phyloP scores from a whole-genome alignment of 2,113 vertebrate species.

The Phyllopteryx taeniolatus region DNA sequence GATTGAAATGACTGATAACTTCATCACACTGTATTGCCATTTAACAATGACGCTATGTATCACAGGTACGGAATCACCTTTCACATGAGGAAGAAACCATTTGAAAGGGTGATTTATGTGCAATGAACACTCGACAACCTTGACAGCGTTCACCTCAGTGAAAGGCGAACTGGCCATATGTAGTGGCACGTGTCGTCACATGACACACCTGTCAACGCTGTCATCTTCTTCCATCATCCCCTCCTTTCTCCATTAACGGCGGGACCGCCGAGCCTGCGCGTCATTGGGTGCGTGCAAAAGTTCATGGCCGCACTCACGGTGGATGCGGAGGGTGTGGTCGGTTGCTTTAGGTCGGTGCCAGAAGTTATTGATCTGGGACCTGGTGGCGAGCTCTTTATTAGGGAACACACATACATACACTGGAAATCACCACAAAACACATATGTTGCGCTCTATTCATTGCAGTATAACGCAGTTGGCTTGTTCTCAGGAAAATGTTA shows the following conservation, averaged over 20 bases:
- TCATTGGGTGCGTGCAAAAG: slow-evolving; percentile 10
- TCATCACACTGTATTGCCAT: neutral
- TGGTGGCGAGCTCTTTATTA: slow-evolving; percentile 35
- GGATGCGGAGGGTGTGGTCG: slow-evolving; percentile 31
- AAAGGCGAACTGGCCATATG: slow-evolving; percentile 34
- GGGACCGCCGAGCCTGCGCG: slow-evolving; percentile 17
- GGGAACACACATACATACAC: slow-evolving; percentile 30
- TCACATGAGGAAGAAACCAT: neutral
- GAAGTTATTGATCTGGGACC: slow-evolving; percentile 43
- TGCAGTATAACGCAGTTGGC: too few relatives aligned
- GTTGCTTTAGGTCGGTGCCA: slow-evolving; percentile 30
- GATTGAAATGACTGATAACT: neutral
- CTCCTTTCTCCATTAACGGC: slow-evolving; percentile 14
- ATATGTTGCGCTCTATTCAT: slow-evolving; percentile 2
- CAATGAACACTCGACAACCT: neutral
- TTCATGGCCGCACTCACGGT: slow-evolving; percentile 13
- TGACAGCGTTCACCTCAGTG: neutral
- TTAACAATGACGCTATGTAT: neutral
- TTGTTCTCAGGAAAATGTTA: neutral
- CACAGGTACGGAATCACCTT: neutral
- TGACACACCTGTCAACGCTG: slow-evolving; percentile 26
- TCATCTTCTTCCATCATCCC: slow-evolving; percentile 30
- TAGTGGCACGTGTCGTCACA: slow-evolving; percentile 9
- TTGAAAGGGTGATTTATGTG: slow-evolving; percentile 2
- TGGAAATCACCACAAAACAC: slow-evolving; percentile 25